Base-by-base conservation (phyloP, 1,140 invertebrate species). In the Drosophila trapezifrons region DNA sequence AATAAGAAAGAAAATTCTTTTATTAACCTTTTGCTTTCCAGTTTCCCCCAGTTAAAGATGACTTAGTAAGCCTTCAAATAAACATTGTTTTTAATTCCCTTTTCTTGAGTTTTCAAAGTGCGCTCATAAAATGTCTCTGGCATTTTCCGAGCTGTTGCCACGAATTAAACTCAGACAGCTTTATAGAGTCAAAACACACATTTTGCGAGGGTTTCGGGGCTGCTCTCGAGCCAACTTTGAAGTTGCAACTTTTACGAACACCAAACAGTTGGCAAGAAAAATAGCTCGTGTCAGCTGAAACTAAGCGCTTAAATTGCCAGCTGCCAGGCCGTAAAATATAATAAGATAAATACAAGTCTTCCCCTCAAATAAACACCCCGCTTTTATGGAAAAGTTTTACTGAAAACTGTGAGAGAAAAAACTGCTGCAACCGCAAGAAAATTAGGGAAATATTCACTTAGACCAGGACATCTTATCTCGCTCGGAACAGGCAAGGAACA, bases 401-500 rank as follows among this genome's bases (percentile, higher is more conserved):
- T 20, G 43, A 45, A 65, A 81, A 40, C 42, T 78, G 59, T 7
- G 57, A 58, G 64, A 49, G 56, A 46, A 83, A 79, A 83, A 83
- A 89, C 67, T 89, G 83, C 83, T 83, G 79, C 64, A 73, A 56
- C 51, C 57, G 79, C 83, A 87, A 71, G 67, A 77, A 83, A 83
- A 77, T 79, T 79, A 86, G 67, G 67, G 64, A 77, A 74, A 83
- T 83, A 89, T 89, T 86, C 75, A 87, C 79, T 83, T 76, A 72
- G 65, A 22, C 49, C 43, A 42, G 60, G 46, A 56, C 45, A 60
- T 71, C 83, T 86, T 86, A 86, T 86, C 82, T 83, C 12, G 17
- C 29, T 29, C 29, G 49, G 6, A 76, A 35, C 78, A 80, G 78
- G 42, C 58, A 22, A 35, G 45, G 52, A 56, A 42, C 43, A 40